Evolutionary conservation across 2,797 vertebrate species (phyloP).

Genomic region (Parauchenoglanis punctatus): DNA sequence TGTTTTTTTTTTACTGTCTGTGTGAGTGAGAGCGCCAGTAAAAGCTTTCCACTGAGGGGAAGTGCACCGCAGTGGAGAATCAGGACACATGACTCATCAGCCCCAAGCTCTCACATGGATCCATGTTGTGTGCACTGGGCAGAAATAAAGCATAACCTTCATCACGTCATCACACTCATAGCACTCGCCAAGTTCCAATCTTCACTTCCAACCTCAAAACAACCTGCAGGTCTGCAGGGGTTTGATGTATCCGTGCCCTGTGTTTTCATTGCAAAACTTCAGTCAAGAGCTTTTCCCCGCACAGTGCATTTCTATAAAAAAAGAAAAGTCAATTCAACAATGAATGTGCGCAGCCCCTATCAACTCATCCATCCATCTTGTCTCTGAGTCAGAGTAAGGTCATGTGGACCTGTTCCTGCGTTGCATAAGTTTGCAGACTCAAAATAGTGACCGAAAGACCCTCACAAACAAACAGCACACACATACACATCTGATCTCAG

Average conservation of each 20-base stretch:
- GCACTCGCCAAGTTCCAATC: slow-evolving; percentile 16
- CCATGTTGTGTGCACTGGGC: slow-evolving; percentile 32
- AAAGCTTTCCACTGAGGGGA: slow-evolving; percentile 10
- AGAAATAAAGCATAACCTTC: slow-evolving; percentile 41
- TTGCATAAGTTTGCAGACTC: not conserved
- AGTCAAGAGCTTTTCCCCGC: slow-evolving; percentile 11
- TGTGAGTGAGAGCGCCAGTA: not conserved
- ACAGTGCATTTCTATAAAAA: not conserved
- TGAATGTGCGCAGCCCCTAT: not conserved
- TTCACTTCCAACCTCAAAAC: not conserved
- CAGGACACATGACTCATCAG: slow-evolving; percentile 49
- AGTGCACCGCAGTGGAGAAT: slow-evolving; percentile 39
- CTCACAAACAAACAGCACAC: slow-evolving; percentile 13
- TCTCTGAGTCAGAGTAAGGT: not conserved
- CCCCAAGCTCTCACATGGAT: slow-evolving; percentile 25
- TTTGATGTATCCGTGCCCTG: not conserved
- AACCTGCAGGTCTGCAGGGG: slow-evolving; percentile 13
- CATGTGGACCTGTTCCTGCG: not conserved
- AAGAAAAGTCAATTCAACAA: not conserved
- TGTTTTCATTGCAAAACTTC: slow-evolving; percentile 1
- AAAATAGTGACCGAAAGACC: not conserved
- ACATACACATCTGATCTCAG: slow-evolving; percentile 26
- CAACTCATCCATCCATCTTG: not conserved
- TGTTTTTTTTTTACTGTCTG: not conserved
- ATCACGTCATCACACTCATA: not conserved